phyloP scores from a whole-genome alignment of 2,113 vertebrate genomes.

The Calcarius ornatus region DNA sequence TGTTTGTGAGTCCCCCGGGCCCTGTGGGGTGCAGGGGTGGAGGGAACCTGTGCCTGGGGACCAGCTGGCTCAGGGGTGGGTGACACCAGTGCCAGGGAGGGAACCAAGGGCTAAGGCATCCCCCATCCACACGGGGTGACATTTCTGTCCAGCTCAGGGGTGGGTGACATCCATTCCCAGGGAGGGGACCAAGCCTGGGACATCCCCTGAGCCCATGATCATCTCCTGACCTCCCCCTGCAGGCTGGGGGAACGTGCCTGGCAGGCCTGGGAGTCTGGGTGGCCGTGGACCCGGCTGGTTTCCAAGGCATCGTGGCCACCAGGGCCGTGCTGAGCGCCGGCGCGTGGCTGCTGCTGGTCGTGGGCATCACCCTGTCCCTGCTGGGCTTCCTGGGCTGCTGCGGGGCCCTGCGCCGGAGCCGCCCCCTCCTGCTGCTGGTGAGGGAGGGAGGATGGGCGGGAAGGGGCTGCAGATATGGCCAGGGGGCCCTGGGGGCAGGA shows the following conservation, averaged over 20 bases:
- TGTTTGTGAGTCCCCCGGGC: slow-evolving; percentile 63
- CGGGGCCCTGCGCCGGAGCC: slow-evolving; percentile 47
- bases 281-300: slow-evolving; percentile 36
- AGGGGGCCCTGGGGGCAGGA: accelerated
- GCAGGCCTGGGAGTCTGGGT: slow-evolving; percentile 48
- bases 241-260: slow-evolving; percentile 58
- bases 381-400: slow-evolving; percentile 70
- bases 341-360: slow-evolving; percentile 22
- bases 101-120: neutral
- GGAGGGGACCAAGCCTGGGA: neutral
- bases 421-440: slow-evolving; percentile 43
- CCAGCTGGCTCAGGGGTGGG: neutral
- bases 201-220: neutral
- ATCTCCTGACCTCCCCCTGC: neutral
- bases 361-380: slow-evolving; percentile 41
- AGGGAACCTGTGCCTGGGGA: accelerated
- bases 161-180: neutral
- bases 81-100: neutral
- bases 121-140: neutral
- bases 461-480: neutral
- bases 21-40: neutral
- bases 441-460: neutral
- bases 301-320: slow-evolving; percentile 33
- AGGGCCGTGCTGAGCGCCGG: neutral
- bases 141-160: neutral